Percentiles rank a stretch among this genome's conserved stretches.
phyloP scores from a whole-genome alignment of 2,888 invertebrate species.

The Bruchidius siliquastri region DNA sequence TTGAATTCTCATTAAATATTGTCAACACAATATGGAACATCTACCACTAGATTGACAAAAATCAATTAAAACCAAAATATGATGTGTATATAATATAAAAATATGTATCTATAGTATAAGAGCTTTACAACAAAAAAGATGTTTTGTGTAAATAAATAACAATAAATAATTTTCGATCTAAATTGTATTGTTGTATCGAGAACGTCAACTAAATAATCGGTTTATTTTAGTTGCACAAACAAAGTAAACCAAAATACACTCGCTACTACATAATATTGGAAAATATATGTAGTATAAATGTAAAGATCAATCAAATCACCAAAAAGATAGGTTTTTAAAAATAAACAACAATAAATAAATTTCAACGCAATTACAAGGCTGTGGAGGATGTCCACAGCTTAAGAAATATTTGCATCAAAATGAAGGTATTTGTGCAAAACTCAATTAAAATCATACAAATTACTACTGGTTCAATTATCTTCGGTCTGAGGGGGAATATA shows the following conservation, averaged over 20 bases:
- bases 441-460: background rate
- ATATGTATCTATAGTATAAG: background rate
- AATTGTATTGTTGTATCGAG: no score
- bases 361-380: background rate
- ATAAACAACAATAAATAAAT: background rate
- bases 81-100: constrained; percentile 17
- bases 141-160: background rate
- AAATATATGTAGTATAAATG: background rate
- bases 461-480: constrained; percentile 27
- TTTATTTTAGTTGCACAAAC: background rate
- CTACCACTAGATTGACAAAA: background rate
- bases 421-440: background rate
- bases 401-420: background rate
- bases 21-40: background rate
- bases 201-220: background rate
- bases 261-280: background rate
- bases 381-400: background rate
- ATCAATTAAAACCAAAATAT: background rate
- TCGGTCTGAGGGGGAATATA: constrained; percentile 53
- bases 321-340: background rate
- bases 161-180: no score
- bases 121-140: background rate
- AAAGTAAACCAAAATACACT: background rate
- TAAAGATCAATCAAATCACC: background rate
- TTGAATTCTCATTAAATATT: constrained; percentile 7